Percentiles rank a stretch among this genome's conserved stretches.
Evolutionary conservation across 2,888 invertebrate species (phyloP).

Genomic region (Liodrosophila aerea): DNA sequence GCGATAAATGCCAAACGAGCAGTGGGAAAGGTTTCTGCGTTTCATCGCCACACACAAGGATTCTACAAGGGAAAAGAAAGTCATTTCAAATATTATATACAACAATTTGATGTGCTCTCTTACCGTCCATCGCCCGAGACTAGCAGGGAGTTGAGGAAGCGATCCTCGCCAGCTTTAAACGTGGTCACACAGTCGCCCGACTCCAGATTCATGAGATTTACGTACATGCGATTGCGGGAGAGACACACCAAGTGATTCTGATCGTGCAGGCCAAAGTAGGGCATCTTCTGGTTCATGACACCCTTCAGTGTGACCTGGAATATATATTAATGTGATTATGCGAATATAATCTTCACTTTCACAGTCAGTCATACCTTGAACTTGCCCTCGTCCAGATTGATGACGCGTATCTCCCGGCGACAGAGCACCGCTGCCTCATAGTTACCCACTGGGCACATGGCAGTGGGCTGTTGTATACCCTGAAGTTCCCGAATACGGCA

Average conservation of each 20-base stretch:
- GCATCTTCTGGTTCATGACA: constrained; percentile 97
- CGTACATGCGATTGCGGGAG: constrained; percentile 93
- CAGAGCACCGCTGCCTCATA: constrained; percentile 91
- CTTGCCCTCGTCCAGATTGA: constrained; percentile 89
- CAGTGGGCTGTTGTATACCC: constrained; percentile 90
- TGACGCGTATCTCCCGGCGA: constrained; percentile 90
- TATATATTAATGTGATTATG: neutral
- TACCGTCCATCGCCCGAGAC: constrained; percentile 94
- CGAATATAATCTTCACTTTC: neutral
- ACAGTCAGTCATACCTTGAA: constrained; percentile 74
- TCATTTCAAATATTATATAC: neutral
- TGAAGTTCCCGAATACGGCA: constrained; percentile 87
- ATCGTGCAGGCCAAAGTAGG: constrained; percentile 93
- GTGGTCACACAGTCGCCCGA: constrained; percentile 88
- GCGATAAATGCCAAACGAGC: constrained; percentile 93
- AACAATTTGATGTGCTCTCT: neutral
- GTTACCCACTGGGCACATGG: constrained; percentile 89
- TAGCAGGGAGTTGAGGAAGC: constrained; percentile 93
- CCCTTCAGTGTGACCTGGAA: constrained; percentile 89
- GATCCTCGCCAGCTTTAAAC: constrained; percentile 94
- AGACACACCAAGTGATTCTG: constrained; percentile 89
- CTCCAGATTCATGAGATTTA: constrained; percentile 92
- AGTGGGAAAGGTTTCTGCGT: constrained; percentile 95
- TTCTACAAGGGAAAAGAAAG: constrained; percentile 83
- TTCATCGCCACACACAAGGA: constrained; percentile 94